Evolutionary conservation across 2,888 invertebrate genomes (phyloP).

Genomic region (Cephalotes varians): DNA sequence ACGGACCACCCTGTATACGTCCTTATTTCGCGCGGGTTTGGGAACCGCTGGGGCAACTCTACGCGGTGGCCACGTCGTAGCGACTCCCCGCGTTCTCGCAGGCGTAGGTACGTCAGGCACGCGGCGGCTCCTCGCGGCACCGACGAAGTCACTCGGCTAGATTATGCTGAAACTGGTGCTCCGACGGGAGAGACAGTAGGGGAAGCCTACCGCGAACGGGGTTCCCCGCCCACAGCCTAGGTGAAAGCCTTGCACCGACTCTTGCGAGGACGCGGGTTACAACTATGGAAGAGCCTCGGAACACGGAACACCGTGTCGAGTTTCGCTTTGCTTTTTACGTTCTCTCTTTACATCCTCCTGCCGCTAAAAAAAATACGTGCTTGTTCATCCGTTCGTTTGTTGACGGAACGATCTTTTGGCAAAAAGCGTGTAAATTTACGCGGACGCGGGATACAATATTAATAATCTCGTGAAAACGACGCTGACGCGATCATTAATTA

Average conservation of each 20-base stretch:
- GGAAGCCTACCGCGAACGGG: conserved; percentile 54
- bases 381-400: background rate
- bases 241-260: conserved; percentile 75
- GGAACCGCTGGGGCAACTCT: conserved; percentile 56
- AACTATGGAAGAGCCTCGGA: conserved; percentile 64
- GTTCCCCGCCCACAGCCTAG: conserved; percentile 68
- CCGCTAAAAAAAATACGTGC: background rate
- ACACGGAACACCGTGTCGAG: conserved; percentile 49
- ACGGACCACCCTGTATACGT: conserved; percentile 20
- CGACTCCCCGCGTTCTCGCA: conserved; percentile 43
- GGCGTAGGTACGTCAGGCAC: conserved; percentile 62
- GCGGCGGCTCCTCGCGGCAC: conserved; percentile 62
- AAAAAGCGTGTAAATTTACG: background rate
- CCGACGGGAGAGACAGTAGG: conserved; percentile 26
- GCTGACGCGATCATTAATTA: background rate
- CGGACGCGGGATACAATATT: background rate
- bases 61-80: conserved; percentile 58
- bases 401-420: background rate
- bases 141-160: conserved; percentile 70
- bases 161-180: conserved; percentile 77
- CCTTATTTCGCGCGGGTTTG: conserved; percentile 35
- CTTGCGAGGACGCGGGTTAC: conserved; percentile 70
- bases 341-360: background rate
- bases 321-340: conserved; percentile 21
- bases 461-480: background rate